These are phyloP conservation scores for Etia nguti DNA, from an alignment of 2,113 vertebrate genomes.

Conservation along the genomic window DNA sequence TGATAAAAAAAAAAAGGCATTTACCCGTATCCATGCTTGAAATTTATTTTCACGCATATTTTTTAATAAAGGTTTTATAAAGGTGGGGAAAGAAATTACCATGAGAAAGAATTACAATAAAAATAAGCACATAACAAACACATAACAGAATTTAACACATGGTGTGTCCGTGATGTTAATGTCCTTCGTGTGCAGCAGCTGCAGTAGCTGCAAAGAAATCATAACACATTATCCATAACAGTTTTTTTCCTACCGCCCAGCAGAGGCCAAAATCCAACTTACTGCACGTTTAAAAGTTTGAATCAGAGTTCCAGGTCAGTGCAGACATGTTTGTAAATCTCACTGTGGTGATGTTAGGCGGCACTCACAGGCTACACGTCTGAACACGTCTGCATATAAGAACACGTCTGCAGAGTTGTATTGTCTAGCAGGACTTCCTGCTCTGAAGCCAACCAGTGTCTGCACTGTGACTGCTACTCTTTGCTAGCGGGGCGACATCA, in stretches of 20 bases:
- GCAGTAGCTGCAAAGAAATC: not conserved
- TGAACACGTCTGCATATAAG: not conserved
- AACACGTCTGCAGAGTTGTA: not conserved
- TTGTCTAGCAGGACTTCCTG: not conserved
- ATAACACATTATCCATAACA: not conserved
- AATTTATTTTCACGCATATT: not conserved
- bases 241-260: too few relatives aligned
- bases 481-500: not conserved
- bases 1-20: not conserved
- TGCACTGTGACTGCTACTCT: not conserved
- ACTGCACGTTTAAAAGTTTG: not conserved
- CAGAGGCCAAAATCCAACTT: not conserved
- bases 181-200: not conserved
- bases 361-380: not conserved
- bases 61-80: not conserved
- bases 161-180: fast-evolving
- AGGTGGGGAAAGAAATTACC: too few relatives aligned
- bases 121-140: too few relatives aligned
- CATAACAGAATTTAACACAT: not conserved
- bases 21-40: not conserved
- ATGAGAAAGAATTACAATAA: too few relatives aligned
- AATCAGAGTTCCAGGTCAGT: not conserved
- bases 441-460: not conserved
- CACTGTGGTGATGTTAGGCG: not conserved
- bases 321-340: not conserved